phyloP scores from a whole-genome alignment of 2,113 vertebrate genomes.

The Chloropsis cyanopogon region DNA sequence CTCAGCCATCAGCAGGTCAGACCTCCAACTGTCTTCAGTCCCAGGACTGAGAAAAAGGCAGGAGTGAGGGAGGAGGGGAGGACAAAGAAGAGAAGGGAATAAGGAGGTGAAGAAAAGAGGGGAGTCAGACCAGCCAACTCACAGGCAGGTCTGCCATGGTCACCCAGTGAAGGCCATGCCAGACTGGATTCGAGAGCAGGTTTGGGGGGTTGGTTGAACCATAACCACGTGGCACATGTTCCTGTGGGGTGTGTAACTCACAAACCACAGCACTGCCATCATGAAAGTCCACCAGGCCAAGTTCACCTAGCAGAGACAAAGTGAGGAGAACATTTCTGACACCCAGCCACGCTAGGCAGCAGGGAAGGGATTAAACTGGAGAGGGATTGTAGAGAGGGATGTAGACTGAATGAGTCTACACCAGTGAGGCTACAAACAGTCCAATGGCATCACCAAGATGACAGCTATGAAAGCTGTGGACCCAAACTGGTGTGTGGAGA shows the following conservation, averaged over 20 bases:
- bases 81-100: not conserved
- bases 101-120: not conserved
- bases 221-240: not conserved
- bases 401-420: not conserved
- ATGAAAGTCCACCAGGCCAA: not conserved
- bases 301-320: not conserved
- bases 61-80: not conserved
- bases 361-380: not conserved
- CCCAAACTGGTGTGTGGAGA: not conserved
- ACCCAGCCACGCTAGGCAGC: rapidly evolving
- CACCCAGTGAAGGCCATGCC: not conserved
- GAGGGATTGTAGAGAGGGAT: not conserved
- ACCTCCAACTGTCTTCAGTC: not conserved
- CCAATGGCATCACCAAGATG: not conserved
- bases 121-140: not conserved
- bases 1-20: not conserved
- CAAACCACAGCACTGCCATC: not conserved
- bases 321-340: not conserved
- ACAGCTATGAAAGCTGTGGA: not conserved
- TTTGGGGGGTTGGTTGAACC: not conserved
- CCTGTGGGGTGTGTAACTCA: not conserved
- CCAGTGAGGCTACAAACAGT: not conserved
- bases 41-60: not conserved
- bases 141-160: not conserved
- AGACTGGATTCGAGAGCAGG: not conserved